Conservation (phyloP, 2,797 vertebrate species). For the Eulemur coronatus region DNA sequence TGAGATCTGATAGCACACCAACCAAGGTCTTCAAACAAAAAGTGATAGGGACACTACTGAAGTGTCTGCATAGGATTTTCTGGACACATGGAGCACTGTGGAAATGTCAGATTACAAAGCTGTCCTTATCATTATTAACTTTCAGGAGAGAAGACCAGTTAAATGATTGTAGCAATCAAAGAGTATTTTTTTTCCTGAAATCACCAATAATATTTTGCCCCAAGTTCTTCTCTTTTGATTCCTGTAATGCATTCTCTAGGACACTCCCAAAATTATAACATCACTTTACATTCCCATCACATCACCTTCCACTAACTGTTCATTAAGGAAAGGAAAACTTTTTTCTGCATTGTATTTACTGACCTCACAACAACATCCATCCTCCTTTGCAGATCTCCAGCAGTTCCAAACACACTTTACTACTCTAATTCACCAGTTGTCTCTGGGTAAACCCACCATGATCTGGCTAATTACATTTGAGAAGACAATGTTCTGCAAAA, state of each 20-base stretch:
- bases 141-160: background rate
- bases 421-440: background rate
- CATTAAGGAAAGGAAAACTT: background rate
- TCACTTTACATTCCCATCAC: background rate
- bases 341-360: background rate
- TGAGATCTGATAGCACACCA: conserved; percentile 5
- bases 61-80: background rate
- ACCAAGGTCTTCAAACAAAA: background rate
- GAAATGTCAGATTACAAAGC: background rate
- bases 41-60: background rate
- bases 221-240: background rate
- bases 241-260: background rate
- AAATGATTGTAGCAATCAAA: background rate
- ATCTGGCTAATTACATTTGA: background rate
- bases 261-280: background rate
- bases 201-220: background rate
- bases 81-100: background rate
- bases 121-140: background rate
- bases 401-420: background rate
- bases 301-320: background rate
- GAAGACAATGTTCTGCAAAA: conserved; percentile 1
- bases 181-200: background rate
- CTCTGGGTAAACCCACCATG: background rate
- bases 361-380: background rate
- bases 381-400: background rate